A percentile compares a stretch with the other conserved stretches of the same genome.
phyloP scores from a whole-genome alignment of 2,888 invertebrate genomes.

The Cepaea hortensis region DNA sequence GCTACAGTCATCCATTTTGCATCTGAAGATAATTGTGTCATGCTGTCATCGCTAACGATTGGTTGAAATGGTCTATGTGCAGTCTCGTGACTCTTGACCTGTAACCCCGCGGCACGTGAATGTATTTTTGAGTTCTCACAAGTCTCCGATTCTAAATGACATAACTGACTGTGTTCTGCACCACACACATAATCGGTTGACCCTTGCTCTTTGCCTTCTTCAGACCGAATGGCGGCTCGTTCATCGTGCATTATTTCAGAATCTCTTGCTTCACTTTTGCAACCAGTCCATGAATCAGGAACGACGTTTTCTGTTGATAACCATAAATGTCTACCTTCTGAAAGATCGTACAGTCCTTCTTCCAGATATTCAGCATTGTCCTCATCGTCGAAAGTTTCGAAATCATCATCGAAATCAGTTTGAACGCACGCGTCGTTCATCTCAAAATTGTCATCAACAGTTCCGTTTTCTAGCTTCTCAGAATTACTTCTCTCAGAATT shows the following conservation, averaged over 20 bases:
- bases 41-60: too few species aligned
- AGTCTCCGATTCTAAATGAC: too few species aligned
- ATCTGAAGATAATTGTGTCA: too few species aligned
- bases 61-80: too few species aligned
- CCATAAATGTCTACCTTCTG: constrained; percentile 26
- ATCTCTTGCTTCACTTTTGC: constrained; percentile 63
- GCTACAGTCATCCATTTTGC: not conserved
- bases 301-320: constrained; percentile 58
- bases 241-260: constrained; percentile 55
- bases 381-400: constrained; percentile 52
- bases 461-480: constrained; percentile 22
- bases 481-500: not conserved
- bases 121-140: too few species aligned
- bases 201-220: constrained; percentile 79
- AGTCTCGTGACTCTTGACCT: too few species aligned
- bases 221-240: constrained; percentile 58
- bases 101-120: too few species aligned
- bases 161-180: too few species aligned
- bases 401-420: constrained; percentile 53
- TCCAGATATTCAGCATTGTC: constrained; percentile 47
- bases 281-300: constrained; percentile 66
- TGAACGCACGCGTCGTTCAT: constrained; percentile 44
- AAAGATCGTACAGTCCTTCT: constrained; percentile 45
- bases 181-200: constrained; percentile 73
- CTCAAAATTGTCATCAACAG: constrained; percentile 61